Evolutionary conservation across 2,113 vertebrate species (phyloP).

Genomic region (Eulemur macaco): DNA sequence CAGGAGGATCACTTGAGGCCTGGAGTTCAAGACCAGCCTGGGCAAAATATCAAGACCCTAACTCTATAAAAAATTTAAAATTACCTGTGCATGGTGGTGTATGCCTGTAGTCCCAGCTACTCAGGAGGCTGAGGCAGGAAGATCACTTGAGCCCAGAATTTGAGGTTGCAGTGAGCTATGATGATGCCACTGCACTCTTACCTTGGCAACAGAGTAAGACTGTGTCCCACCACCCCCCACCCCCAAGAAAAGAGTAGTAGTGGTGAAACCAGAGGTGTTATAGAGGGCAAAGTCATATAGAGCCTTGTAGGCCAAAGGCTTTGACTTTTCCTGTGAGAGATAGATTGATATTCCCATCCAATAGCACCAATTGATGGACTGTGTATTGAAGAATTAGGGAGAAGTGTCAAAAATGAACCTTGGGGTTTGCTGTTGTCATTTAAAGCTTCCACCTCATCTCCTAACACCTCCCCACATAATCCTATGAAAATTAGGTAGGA

Average conservation of each 20-base stretch:
- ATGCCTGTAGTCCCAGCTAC: too few relatives aligned
- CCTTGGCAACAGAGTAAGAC: too few relatives aligned
- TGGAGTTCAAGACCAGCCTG: too few relatives aligned
- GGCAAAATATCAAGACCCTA: too few relatives aligned
- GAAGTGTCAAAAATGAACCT: background rate
- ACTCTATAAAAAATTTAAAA: too few relatives aligned
- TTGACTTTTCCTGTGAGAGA: constrained; percentile 6
- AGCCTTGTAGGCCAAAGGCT: background rate
- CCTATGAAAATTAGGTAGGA: background rate
- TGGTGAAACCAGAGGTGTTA: background rate
- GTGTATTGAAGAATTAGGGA: background rate
- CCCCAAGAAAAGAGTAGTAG: background rate
- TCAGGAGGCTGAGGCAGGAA: too few relatives aligned
- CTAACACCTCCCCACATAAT: background rate
- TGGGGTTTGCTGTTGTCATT: background rate
- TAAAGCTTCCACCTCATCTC: background rate
- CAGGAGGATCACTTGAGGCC: too few relatives aligned
- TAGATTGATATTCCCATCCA: background rate
- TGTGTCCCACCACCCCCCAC: too few relatives aligned
- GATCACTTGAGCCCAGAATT: too few relatives aligned
- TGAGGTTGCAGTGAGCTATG: too few relatives aligned
- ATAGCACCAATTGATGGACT: background rate
- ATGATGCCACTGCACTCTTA: too few relatives aligned
- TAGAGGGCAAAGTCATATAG: background rate
- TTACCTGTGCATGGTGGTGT: too few relatives aligned